A percentile compares a stretch with the other conserved stretches of the same genome.
Evolutionary conservation across 2,113 vertebrate genomes (phyloP).

Genomic region (Eulemur macaco): DNA sequence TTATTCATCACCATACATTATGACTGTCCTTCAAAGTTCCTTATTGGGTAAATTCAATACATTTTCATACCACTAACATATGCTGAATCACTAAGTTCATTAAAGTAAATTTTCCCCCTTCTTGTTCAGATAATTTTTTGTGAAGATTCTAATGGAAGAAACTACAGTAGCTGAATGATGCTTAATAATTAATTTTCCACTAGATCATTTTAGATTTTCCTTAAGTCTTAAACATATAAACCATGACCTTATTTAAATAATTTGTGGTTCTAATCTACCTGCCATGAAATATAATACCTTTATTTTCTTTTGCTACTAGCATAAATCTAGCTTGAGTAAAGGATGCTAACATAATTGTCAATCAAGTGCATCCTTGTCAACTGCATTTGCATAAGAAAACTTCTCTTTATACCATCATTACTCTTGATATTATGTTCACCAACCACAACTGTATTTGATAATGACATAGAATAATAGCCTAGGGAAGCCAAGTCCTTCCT

Average conservation of each 20-base stretch:
- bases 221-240: slow-evolving; percentile 26
- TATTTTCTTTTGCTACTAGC: background rate
- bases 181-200: background rate
- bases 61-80: background rate
- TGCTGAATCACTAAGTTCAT: background rate
- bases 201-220: background rate
- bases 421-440: background rate
- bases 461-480: background rate
- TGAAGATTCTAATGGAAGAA: slow-evolving; percentile 8
- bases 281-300: background rate
- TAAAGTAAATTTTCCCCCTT: background rate
- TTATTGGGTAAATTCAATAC: background rate
- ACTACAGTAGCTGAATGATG: background rate
- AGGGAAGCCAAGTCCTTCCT: background rate
- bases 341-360: background rate
- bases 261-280: background rate
- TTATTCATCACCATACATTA: background rate
- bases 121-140: background rate
- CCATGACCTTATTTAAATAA: background rate
- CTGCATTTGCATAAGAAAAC: background rate
- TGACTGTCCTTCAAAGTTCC: background rate
- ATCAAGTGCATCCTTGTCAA: background rate
- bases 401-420: background rate
- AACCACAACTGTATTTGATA: background rate
- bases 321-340: background rate